Evolutionary conservation across 2,888 invertebrate genomes (phyloP).

Genomic region (Osmoderma eremita): DNA sequence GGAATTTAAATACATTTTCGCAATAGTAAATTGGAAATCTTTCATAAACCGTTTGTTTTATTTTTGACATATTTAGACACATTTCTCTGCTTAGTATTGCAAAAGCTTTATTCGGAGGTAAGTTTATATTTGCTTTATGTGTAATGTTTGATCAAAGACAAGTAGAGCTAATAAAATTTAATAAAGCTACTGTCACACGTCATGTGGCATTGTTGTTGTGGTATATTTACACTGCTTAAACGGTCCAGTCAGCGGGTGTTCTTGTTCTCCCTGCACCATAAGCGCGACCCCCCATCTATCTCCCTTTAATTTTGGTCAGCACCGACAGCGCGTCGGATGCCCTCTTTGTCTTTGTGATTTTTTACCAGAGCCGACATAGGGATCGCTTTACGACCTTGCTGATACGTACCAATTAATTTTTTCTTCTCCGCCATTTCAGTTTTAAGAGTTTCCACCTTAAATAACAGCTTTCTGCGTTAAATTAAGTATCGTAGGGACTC

Average conservation of each 20-base stretch:
- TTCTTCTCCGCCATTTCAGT: not conserved
- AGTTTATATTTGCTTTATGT: too few relatives aligned
- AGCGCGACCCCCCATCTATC: slow-evolving; percentile 38
- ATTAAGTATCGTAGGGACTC: too few relatives aligned
- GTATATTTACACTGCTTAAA: slow-evolving; percentile 50
- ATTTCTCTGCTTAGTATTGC: too few relatives aligned
- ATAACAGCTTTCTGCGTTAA: too few relatives aligned
- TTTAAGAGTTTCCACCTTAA: not conserved
- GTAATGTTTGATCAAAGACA: too few relatives aligned
- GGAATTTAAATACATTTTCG: too few relatives aligned
- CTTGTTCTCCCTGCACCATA: slow-evolving; percentile 47
- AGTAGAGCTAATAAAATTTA: not conserved
- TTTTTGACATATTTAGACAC: too few relatives aligned
- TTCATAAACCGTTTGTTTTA: too few relatives aligned
- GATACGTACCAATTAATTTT: not conserved
- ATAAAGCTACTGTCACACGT: not conserved
- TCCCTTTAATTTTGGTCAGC: slow-evolving; percentile 21
- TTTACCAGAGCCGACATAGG: slow-evolving; percentile 1
- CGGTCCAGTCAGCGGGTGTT: slow-evolving; percentile 50
- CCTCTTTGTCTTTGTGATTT: slow-evolving; percentile 23
- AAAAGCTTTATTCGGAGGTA: too few relatives aligned
- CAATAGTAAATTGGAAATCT: too few relatives aligned
- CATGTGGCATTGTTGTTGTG: slow-evolving; percentile 43
- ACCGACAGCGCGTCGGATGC: slow-evolving; percentile 2
- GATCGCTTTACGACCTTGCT: not conserved